phyloP scores from a whole-genome alignment of 2,113 vertebrate genomes.

The Bothrops jararaca region DNA sequence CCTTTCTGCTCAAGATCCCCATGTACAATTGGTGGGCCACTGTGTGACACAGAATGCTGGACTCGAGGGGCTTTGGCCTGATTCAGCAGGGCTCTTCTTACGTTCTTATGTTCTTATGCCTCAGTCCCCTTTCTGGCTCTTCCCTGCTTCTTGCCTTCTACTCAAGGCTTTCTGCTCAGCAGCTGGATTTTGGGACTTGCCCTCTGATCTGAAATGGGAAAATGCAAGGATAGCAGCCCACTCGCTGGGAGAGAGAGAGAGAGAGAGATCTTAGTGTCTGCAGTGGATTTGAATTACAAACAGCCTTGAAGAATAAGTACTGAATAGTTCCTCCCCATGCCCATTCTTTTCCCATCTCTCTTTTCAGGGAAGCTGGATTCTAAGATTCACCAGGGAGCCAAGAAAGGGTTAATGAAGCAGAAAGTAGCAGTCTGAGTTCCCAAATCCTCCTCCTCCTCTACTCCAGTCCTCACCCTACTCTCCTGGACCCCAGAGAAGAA shows the following conservation, averaged over 20 bases:
- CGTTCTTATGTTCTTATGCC: too few species aligned
- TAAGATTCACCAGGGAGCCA: constrained; percentile 93
- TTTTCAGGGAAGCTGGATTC: constrained; percentile 91
- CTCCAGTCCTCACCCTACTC: not conserved
- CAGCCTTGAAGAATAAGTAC: constrained; percentile 65
- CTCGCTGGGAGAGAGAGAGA: constrained; percentile 57
- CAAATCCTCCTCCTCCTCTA: not conserved
- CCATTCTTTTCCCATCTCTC: not conserved
- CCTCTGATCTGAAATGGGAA: constrained; percentile 63
- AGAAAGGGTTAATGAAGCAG: constrained; percentile 92
- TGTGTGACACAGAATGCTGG: too few species aligned
- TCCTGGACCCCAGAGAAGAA: constrained; percentile 36
- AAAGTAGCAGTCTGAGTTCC: constrained; percentile 59
- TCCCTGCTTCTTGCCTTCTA: accelerated
- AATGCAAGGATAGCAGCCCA: constrained; percentile 71
- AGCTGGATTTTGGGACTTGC: constrained; percentile 51
- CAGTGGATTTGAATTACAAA: constrained; percentile 75
- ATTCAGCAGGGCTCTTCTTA: too few species aligned
- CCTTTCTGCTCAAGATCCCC: too few species aligned
- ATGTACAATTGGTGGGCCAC: too few species aligned
- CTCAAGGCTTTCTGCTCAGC: constrained; percentile 35
- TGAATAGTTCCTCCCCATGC: constrained; percentile 23
- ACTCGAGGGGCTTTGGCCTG: too few species aligned
- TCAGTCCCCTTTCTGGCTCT: constrained; percentile 37
- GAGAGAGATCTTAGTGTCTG: constrained; percentile 63